Base-by-base conservation (phyloP, 2,797 vertebrate species). In the Tapirus indicus region DNA sequence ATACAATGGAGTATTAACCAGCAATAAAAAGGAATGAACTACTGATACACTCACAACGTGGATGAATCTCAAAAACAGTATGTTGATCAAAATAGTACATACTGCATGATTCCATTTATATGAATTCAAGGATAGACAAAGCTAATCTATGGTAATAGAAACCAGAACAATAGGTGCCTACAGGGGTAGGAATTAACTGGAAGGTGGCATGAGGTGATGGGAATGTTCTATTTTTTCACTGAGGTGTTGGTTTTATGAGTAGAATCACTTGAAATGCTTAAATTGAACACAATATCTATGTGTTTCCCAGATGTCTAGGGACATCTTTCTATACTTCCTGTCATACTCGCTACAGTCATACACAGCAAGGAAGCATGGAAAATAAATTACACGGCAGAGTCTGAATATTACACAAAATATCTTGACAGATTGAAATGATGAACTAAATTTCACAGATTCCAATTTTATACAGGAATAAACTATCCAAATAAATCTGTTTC, bases 361-460 rank as follows among this genome's bases (percentile, higher is more conserved):
- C 29, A 77, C 6, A 83, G 14, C 17, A 77, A 72, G 44, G 75
- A 92, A 14, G 2, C 52, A 95, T 9, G 29, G 20, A 78, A 82
- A 95, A 64, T 56, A 71, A 64, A 83, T 54, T 27, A 62, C 14
- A 71, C 49, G n/a, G 9, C 0, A 79, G 44, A 72, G 60, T 89
- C 38, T 89, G 60, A 85, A 69, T 86, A 82, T 16, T 88, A 72
- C 32, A 49, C 44, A 74, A 74, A 95, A 29, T 84, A 66, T 38
- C 29, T 58, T 58, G 29, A 86, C 18, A 77, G 78, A 38, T 1
- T 68, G 69, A 74, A 92, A 62, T 49, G 4, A 80, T 29, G 25
- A 96, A 74, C 14, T 82, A 78, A 86, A 29, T 93, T n/a, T 41
- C 91, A 83, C 10, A 95, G 75, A 25, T 88, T 92, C 54, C 86